phyloP scores from a whole-genome alignment of 2,888 invertebrate genomes.

The Gibbula magus region DNA sequence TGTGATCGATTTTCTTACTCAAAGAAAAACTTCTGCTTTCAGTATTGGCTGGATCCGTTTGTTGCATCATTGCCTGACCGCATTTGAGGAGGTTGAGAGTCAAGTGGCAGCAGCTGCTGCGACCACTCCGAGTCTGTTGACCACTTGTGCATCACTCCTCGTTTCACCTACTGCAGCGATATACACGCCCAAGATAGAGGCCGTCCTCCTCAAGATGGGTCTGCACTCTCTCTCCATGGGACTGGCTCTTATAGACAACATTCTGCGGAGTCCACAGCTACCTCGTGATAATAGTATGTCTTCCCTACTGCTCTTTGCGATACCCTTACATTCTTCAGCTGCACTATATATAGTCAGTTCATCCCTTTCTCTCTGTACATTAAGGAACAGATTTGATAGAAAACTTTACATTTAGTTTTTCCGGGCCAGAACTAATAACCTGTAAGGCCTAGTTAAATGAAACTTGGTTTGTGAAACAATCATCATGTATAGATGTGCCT shows the following conservation, averaged over 20 bases:
- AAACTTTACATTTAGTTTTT: too few relatives aligned
- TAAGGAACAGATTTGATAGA: too few relatives aligned
- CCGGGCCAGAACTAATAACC: too few relatives aligned
- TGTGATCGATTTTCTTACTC: too few relatives aligned
- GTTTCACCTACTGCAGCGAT: constrained; percentile 82
- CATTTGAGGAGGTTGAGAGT: constrained; percentile 56
- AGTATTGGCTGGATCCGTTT: constrained; percentile 90
- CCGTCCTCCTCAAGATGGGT: constrained; percentile 83
- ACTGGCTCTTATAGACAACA: constrained; percentile 56
- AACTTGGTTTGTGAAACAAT: too few relatives aligned
- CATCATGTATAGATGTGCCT: too few relatives aligned
- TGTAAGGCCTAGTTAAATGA: too few relatives aligned
- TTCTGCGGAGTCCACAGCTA: constrained; percentile 36
- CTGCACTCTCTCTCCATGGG: constrained; percentile 80
- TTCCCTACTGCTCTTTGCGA: background rate
- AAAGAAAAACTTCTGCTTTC: constrained; percentile 39
- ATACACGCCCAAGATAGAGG: constrained; percentile 82
- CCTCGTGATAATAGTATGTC: constrained; percentile 30
- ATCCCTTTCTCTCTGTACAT: too few relatives aligned
- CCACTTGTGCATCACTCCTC: constrained; percentile 84
- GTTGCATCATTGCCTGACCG: constrained; percentile 84
- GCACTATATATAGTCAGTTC: too few relatives aligned
- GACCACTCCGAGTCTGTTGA: constrained; percentile 81
- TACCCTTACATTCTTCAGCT: background rate
- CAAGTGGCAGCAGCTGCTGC: constrained; percentile 78